Conservation (phyloP, 2,797 vertebrate species). For the Ara ararauna region DNA sequence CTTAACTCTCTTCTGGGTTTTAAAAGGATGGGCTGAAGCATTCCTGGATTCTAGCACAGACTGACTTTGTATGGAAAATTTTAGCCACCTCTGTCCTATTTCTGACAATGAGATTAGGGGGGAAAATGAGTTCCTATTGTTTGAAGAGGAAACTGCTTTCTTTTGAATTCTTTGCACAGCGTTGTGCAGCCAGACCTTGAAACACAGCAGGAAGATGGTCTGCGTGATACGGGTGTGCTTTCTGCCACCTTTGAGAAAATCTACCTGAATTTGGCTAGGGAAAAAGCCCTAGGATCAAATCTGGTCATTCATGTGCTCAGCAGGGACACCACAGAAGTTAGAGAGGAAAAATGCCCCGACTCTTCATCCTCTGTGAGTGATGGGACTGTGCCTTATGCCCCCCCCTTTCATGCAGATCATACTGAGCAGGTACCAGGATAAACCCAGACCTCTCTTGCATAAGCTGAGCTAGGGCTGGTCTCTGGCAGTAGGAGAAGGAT, state of each 20-base stretch:
- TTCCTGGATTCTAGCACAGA: not conserved
- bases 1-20: not conserved
- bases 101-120: not conserved
- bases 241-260: not conserved
- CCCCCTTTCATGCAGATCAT: accelerated
- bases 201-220: not conserved
- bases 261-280: not conserved
- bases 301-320: not conserved
- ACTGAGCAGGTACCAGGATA: not conserved
- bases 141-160: not conserved
- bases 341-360: accelerated
- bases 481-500: not conserved
- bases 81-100: not conserved
- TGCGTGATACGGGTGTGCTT: not conserved
- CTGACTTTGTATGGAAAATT: not conserved
- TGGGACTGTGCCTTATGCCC: not conserved
- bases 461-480: not conserved
- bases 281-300: not conserved
- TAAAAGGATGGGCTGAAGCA: not conserved
- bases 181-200: not conserved
- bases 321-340: not conserved
- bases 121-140: accelerated
- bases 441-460: not conserved
- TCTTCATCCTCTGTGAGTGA: not conserved
- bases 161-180: not conserved